Percentiles rank a stretch among this genome's conserved stretches.
These are phyloP conservation scores for Bombus superbus DNA, from an alignment of 1,140 invertebrate species.

Conservation along the genomic window DNA sequence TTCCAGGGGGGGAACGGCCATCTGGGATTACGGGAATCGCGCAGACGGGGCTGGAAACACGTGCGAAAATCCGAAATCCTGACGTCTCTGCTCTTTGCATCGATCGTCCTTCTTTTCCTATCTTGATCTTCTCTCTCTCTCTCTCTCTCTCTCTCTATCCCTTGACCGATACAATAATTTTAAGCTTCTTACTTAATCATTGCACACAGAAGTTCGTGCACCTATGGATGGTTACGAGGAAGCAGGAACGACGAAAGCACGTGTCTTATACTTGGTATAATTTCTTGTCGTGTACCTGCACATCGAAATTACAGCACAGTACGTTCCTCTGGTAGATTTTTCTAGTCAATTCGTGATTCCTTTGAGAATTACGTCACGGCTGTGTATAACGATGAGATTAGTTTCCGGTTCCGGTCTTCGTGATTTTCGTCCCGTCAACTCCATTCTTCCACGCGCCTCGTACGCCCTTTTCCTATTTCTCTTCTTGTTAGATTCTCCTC, in stretches of 20 bases:
- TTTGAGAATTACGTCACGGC: constrained; percentile 50
- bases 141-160: neutral
- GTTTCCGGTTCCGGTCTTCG: constrained; percentile 75
- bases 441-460: constrained; percentile 68
- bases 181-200: neutral
- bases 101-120: constrained; percentile 44
- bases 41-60: constrained; percentile 65
- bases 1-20: constrained; percentile 63
- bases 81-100: constrained; percentile 58
- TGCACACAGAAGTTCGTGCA: too few relatives aligned
- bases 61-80: constrained; percentile 71
- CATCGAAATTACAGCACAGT: neutral
- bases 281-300: neutral
- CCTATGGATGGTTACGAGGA: too few relatives aligned
- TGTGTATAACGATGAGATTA: constrained; percentile 72
- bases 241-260: too few relatives aligned
- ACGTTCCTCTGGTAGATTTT: neutral
- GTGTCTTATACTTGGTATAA: neutral
- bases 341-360: neutral
- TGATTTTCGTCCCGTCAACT: constrained; percentile 76
- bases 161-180: neutral
- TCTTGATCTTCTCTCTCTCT: neutral
- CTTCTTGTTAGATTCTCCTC: neutral
- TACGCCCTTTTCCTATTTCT: neutral
- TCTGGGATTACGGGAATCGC: constrained; percentile 71